Base-by-base conservation (phyloP, 2,113 vertebrate species). In the Thunnus thynnus region DNA sequence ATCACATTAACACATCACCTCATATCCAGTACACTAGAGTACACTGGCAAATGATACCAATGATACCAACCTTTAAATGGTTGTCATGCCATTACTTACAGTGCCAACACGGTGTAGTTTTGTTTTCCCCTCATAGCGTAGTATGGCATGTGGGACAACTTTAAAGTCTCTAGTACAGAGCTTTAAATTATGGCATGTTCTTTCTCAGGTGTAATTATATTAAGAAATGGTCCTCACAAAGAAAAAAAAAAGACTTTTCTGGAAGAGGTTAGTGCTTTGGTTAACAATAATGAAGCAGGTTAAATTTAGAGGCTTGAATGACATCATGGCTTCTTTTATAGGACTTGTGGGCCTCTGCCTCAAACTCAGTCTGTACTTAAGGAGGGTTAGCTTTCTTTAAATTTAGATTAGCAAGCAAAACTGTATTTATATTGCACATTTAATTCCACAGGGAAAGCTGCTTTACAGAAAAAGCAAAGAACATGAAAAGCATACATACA, bases 291-390 rank as follows among this genome's bases (percentile, higher is more conserved):
- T 7, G 36, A 41, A 41, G 5, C 36, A 64, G 3, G 36, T 58
- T 44, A 13, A 22, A 67, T 25, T 66, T 76, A 50, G 2, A 36
- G 18, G 50, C 13, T 47, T 1, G 5, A 5, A 64, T 78, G 76
- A 68, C 67, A 25, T 78, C 58, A 71, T 22, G 3, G 18, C 20
- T 36, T 55, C 32, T 47, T 56, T 70, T 32, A 46, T n/a, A 16
- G 17, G 1, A 48, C 66, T 46, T 69, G 48, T 46, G 65, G 56
- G 56, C 55, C n/a, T 50, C 7, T 16, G 55, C 50, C 66, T 70
- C 57, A 78, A 47, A 47, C 66, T 9, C 36, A 47, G 32, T 27
- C 64, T 62, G 48, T 69, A 46, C 13, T 78, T 54, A 62, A 77
- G 65, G 48, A 63, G 13, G 17, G 17, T 32, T 6, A 13, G 17